A percentile compares a stretch with the other conserved stretches of the same genome.
Conservation (phyloP, 2,113 vertebrate genomes). For the Daboia siamensis region DNA sequence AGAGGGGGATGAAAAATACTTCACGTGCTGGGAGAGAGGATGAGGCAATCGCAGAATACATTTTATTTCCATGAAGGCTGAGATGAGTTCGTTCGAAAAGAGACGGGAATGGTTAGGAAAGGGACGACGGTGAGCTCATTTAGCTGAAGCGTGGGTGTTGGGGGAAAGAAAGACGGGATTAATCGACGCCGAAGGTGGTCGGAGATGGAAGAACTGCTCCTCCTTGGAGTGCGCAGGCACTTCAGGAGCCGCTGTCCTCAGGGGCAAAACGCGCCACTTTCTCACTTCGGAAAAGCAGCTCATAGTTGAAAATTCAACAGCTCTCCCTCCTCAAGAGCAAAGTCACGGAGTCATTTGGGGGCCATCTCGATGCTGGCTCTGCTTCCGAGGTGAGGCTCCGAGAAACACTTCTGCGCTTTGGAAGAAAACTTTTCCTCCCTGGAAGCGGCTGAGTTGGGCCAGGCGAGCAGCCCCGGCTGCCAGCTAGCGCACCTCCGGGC, state of each 20-base stretch:
- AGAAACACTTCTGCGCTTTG: not conserved
- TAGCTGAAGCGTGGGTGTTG: not conserved
- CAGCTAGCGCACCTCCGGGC: not conserved
- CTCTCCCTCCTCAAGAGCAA: not conserved
- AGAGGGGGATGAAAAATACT: not conserved
- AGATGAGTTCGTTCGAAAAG: not conserved
- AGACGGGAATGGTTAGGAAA: not conserved
- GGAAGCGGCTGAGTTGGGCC: not conserved
- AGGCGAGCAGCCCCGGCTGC: not conserved
- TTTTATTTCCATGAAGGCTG: not conserved
- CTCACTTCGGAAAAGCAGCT: not conserved
- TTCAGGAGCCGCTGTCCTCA: not conserved
- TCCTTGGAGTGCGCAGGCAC: not conserved
- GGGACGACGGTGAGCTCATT: not conserved
- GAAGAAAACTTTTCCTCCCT: not conserved
- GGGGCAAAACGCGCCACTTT: not conserved
- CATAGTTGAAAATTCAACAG: not conserved
- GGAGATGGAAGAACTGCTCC: not conserved
- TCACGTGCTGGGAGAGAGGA: not conserved
- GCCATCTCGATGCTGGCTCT: not conserved
- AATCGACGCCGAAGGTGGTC: not conserved
- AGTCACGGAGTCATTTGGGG: not conserved
- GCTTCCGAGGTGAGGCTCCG: not conserved
- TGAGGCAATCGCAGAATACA: not conserved
- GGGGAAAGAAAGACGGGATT: not conserved